Conservation (phyloP, 92 coral and sea anemone species). For the Bergia sp. region DNA sequence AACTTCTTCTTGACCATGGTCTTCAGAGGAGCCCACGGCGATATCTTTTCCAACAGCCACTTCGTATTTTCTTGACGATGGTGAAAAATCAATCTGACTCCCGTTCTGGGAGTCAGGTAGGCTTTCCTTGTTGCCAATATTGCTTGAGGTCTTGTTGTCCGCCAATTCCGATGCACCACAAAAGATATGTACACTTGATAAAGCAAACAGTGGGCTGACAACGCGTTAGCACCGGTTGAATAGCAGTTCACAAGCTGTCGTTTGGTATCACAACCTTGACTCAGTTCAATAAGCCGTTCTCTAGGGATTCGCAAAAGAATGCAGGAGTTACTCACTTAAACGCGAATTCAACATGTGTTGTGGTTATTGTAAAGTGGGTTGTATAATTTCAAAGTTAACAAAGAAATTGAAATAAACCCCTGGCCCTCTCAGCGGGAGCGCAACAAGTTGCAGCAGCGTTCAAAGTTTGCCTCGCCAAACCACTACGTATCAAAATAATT, state of each 20-base stretch:
- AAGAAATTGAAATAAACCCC: neutral
- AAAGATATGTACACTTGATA: neutral
- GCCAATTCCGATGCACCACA: conserved; percentile 1
- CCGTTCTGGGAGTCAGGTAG: conserved; percentile 82
- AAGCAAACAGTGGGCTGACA: neutral
- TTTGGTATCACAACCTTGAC: neutral
- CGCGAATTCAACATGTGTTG: neutral
- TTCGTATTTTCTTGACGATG: conserved; percentile 41
- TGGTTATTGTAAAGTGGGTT: conserved; percentile 1
- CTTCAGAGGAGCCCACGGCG: neutral
- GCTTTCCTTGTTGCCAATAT: conserved; percentile 90
- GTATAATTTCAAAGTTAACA: conserved; percentile 3
- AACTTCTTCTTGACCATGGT: neutral
- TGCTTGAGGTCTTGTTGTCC: conserved; percentile 56
- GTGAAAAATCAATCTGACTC: conserved; percentile 57
- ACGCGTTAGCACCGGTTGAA: too few relatives aligned
- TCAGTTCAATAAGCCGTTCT: neutral
- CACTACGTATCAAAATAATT: neutral
- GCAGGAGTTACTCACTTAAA: neutral
- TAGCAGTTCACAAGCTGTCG: neutral
- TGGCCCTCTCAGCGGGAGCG: neutral
- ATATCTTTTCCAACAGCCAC: conserved; percentile 17
- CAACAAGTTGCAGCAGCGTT: neutral
- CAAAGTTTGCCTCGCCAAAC: neutral
- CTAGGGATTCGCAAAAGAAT: conserved; percentile 2